Conservation (phyloP, 2,113 vertebrate genomes). For the Chloropsis hardwickii region DNA sequence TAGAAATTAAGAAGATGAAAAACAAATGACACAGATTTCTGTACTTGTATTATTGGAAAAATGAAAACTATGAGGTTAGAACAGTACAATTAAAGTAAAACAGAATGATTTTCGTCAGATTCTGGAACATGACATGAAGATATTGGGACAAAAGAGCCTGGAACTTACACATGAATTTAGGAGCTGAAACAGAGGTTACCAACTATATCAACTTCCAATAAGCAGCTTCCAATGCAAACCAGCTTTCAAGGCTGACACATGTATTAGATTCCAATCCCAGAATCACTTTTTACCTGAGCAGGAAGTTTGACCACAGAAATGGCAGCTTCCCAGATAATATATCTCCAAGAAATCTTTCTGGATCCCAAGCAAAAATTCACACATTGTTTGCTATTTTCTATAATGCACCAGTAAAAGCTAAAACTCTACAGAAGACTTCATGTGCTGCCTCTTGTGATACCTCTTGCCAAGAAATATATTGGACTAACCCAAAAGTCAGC, state of each 20-base stretch:
- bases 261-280: not conserved
- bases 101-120: not conserved
- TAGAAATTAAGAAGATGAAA: not conserved
- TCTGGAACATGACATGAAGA: not conserved
- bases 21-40: not conserved
- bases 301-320: not conserved
- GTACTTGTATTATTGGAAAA: not conserved
- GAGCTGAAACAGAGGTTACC: not conserved
- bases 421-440: not conserved
- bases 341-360: not conserved
- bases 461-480: not conserved
- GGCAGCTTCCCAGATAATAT: not conserved
- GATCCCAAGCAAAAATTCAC: not conserved
- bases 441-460: fast-evolving
- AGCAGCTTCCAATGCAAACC: not conserved
- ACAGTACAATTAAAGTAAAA: not conserved
- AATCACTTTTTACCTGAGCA: not conserved
- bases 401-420: not conserved
- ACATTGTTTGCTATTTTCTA: not conserved
- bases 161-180: not conserved
- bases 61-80: fast-evolving
- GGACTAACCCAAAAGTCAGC: not conserved
- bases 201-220: not conserved
- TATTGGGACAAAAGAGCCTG: fast-evolving
- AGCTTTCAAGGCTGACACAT: not conserved